Conservation (phyloP, 2,113 vertebrate genomes). For the Mesoclemmys tuberculata region DNA sequence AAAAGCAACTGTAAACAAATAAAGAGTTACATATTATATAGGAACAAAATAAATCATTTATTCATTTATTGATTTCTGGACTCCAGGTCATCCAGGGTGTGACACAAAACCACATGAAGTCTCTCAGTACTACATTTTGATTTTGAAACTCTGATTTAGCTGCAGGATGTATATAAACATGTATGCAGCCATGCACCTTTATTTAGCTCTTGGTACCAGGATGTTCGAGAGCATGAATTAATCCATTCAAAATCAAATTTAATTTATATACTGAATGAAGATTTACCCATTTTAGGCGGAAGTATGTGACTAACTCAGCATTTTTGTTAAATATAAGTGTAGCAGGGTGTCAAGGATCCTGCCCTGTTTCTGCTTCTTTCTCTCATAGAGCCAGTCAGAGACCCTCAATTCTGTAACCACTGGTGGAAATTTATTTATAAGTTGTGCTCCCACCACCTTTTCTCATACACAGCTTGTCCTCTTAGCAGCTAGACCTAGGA, state of each 20-base stretch:
- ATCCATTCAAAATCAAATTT: not conserved
- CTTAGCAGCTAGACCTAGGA: too few relatives aligned
- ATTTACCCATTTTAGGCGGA: rapidly evolving
- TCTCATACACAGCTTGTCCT: too few relatives aligned
- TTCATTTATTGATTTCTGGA: not conserved
- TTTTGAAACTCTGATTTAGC: not conserved
- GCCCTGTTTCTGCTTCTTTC: too few relatives aligned
- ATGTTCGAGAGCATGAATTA: not conserved
- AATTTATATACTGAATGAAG: not conserved
- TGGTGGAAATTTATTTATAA: too few relatives aligned
- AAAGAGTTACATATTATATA: not conserved
- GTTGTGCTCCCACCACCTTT: too few relatives aligned
- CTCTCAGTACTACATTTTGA: not conserved
- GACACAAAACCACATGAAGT: not conserved
- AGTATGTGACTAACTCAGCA: not conserved
- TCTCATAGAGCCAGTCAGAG: too few relatives aligned
- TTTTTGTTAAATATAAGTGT: not conserved
- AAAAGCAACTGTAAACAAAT: not conserved
- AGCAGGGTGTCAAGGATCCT: too few relatives aligned
- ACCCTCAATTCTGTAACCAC: too few relatives aligned
- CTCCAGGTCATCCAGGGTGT: not conserved
- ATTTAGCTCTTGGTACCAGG: not conserved
- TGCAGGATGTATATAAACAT: not conserved
- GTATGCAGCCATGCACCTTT: not conserved
- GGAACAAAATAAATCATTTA: not conserved